Conservation (phyloP, 2,113 vertebrate genomes). For the Climacteris rufus region DNA sequence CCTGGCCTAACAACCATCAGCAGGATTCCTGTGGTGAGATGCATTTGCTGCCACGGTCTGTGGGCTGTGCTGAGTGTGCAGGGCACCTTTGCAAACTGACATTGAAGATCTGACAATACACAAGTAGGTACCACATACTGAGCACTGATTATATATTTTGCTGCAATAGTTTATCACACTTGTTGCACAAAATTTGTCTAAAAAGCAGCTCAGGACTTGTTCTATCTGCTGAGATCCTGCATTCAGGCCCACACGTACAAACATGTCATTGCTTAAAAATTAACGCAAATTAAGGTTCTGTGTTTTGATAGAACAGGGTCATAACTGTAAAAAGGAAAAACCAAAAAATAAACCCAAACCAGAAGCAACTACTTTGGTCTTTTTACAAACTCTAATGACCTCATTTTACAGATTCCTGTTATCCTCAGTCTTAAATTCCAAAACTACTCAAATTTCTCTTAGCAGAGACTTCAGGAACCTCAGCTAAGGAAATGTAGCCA, state of each 20-base stretch:
- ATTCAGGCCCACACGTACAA: background rate
- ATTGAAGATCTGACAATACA: background rate
- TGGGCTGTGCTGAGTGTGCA: background rate
- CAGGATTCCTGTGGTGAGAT: background rate
- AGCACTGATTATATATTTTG: background rate
- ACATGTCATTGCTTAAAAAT: background rate
- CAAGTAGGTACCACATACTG: fast-evolving
- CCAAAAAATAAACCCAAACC: background rate
- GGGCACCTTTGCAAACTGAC: background rate
- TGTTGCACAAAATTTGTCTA: background rate
- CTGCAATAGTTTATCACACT: background rate
- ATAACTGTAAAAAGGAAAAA: background rate
- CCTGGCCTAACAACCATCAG: fast-evolving
- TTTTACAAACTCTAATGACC: background rate
- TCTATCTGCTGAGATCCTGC: background rate
- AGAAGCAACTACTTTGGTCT: background rate
- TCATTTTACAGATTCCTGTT: background rate
- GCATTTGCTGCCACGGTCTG: fast-evolving
- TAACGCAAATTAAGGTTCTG: background rate
- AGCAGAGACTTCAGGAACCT: background rate
- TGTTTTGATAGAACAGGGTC: background rate
- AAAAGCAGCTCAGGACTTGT: background rate
- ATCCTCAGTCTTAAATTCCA: background rate
- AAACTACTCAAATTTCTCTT: background rate
- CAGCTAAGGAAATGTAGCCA: background rate